These are phyloP conservation scores for Plutella xylostella DNA, from an alignment of 2,888 invertebrate species.

Conservation along the genomic window DNA sequence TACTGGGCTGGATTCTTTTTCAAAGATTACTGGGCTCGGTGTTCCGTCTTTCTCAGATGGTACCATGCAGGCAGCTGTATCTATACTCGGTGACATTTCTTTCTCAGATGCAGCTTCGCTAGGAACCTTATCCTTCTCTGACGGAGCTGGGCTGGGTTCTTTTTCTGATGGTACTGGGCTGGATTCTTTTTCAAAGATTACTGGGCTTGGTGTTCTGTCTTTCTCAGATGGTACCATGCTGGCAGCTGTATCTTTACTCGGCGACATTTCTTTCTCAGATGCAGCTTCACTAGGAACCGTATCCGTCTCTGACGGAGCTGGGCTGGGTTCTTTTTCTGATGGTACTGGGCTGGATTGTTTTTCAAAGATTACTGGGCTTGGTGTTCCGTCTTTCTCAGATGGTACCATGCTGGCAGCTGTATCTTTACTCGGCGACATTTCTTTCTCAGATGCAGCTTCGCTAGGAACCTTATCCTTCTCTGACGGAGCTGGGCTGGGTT, in stretches of 20 bases:
- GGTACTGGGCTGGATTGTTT: constrained; percentile 7
- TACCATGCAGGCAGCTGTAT: neutral
- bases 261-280: constrained; percentile 5
- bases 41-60: neutral
- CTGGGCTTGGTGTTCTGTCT: neutral
- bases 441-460: neutral
- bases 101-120: neutral
- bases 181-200: neutral
- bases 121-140: neutral
- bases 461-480: neutral
- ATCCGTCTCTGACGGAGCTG: constrained; percentile 12
- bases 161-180: neutral
- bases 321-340: neutral
- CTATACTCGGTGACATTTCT: no score
- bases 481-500: neutral
- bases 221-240: neutral
- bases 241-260: neutral
- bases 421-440: neutral
- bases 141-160: neutral
- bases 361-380: constrained; percentile 6
- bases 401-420: no score
- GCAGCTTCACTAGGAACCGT: constrained; percentile 37
- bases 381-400: neutral
- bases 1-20: neutral
- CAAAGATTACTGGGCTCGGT: neutral